Base-by-base conservation (phyloP, 1,140 invertebrate genomes). In the Hypsibius dujardini region DNA sequence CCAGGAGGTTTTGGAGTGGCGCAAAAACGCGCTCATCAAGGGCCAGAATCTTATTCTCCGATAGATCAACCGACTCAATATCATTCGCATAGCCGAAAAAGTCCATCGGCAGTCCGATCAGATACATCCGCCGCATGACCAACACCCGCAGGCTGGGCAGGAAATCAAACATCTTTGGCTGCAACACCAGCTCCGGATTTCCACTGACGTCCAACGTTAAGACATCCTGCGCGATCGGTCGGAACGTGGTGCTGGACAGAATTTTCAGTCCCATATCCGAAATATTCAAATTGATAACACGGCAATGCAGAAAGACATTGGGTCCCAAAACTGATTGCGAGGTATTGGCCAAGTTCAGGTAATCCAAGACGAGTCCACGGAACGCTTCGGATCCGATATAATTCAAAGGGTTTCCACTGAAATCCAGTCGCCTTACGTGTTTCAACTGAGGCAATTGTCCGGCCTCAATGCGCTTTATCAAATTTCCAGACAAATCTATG, bases 401-500 rank as follows among this genome's bases (percentile, higher is more conserved):
- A 7, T 56, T 7, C 50, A 56, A 56, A 56, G 50, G 50, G n/a
- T 56, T 56, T 7, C 7, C 50, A n/a, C 7, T 7, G n/a, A 56
- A 56, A n/a, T 56, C n/a, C 7, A 56, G 7, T 56, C 50, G 50
- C 7, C 50, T 7, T 7, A 56, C 7, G n/a, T 56, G 7, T 56
- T 7, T 56, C 50, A 56, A 56, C 7, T 7, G 50, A 7, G 50
- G n/a, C n/a, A 56, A 7, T n/a, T 7, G 7, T 56, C 7, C 50
- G 7, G 50, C 7, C 50, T 56, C 7, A 7, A 56, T 7, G 7
- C n/a, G 7, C 7, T 7, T 7, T 7, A 56, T 7, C n/a, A n/a
- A 56, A 56, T 56, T 56, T 56, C 50, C 50, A n/a, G 50, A 56
- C n/a, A 56, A 56, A 56, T 56, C 50, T 7, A 56, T 56, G 7